Evolutionary conservation across 35 echinoderm and acorn worm genomes (phyloP).

Genomic region (Anneissia japonica): DNA sequence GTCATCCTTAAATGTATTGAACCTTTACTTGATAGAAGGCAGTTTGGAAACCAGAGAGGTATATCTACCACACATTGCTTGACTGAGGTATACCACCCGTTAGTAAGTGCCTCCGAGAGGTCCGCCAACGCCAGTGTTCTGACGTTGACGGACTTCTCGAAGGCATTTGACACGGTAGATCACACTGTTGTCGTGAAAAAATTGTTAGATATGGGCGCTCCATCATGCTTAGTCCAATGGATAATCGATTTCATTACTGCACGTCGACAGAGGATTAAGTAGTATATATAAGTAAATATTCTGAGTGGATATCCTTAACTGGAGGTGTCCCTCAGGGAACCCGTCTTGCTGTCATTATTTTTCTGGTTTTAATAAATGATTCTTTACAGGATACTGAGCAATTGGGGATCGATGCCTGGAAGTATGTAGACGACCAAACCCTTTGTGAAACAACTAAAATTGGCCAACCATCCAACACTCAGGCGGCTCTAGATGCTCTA

Average conservation of each 20-base stretch:
- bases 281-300: too few species aligned
- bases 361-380: too few species aligned
- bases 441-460: too few species aligned
- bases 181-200: slow-evolving; percentile 18
- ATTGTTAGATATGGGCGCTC: background rate
- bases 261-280: background rate
- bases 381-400: too few species aligned
- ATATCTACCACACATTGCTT: slow-evolving; percentile 13
- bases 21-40: background rate
- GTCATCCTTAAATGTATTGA: background rate
- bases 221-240: background rate
- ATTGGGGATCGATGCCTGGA: too few species aligned
- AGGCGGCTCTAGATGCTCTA: too few species aligned
- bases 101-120: background rate
- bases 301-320: too few species aligned
- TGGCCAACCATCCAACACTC: too few species aligned
- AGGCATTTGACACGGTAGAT: background rate
- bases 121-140: background rate
- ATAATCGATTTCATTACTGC: background rate
- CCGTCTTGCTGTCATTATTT: too few species aligned
- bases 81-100: slow-evolving; percentile 11
- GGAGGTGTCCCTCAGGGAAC: too few species aligned
- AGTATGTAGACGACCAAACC: too few species aligned
- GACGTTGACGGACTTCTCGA: slow-evolving; percentile 20
- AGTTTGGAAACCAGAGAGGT: slow-evolving; percentile 26